Evolutionary conservation across 2,113 vertebrate genomes (phyloP).

Genomic region (Boulengeromyrus knoepffleri): DNA sequence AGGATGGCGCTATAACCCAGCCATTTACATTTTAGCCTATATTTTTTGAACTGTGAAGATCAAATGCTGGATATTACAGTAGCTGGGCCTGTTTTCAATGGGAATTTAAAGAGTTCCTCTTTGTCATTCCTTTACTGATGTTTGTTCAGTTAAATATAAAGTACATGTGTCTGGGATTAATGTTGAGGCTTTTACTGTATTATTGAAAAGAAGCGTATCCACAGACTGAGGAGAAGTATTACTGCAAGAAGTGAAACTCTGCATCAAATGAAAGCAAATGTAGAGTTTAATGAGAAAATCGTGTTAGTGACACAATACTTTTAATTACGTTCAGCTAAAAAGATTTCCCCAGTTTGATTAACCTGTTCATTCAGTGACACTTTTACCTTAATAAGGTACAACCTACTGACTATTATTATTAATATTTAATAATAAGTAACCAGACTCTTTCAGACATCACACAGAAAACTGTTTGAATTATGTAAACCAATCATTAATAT

Average conservation of each 20-base stretch:
- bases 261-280: background rate
- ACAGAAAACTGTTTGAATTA: background rate
- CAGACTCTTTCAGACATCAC: background rate
- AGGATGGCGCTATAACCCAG: background rate
- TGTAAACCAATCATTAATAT: background rate
- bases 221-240: background rate
- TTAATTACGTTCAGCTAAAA: background rate
- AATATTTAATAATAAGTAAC: background rate
- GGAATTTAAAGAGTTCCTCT: background rate
- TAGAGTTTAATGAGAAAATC: background rate
- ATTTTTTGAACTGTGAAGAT: background rate
- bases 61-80: background rate
- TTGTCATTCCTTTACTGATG: background rate
- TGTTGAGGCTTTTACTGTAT: background rate
- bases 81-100: background rate
- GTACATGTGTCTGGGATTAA: background rate
- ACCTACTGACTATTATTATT: background rate
- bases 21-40: background rate
- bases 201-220: background rate
- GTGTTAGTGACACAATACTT: background rate
- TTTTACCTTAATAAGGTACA: background rate
- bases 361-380: background rate
- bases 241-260: background rate
- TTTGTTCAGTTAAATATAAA: background rate
- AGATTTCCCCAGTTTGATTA: background rate